Conservation (phyloP, 2,113 vertebrate species). For the Pterocles gutturalis region DNA sequence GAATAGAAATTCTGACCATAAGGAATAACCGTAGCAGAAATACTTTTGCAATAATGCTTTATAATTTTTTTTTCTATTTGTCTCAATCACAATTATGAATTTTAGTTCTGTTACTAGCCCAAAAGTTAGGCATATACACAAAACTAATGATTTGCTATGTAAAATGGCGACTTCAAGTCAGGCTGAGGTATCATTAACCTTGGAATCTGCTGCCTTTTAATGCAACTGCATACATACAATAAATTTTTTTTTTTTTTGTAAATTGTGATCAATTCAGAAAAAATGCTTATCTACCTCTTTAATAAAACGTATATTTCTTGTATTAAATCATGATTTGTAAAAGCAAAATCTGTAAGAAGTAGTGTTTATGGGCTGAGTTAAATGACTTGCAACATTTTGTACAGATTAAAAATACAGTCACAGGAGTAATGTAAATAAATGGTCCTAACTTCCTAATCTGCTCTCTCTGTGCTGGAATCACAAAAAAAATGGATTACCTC, state of each 20-base stretch:
- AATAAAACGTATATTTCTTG: not conserved
- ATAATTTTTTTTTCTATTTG: not conserved
- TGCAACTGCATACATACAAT: not conserved
- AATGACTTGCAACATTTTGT: conserved; percentile 29
- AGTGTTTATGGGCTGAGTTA: not conserved
- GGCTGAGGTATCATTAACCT: not conserved
- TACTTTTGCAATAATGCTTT: not conserved
- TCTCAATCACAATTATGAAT: not conserved
- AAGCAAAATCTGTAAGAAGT: not conserved
- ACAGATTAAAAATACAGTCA: not conserved
- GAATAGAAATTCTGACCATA: not conserved
- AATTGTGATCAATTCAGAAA: not conserved
- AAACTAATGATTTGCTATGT: not conserved
- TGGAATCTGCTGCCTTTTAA: not conserved
- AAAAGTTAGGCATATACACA: not conserved
- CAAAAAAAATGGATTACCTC: not conserved
- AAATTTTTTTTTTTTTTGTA: not conserved
- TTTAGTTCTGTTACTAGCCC: not conserved
- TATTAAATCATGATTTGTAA: not conserved
- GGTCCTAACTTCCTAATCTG: not conserved
- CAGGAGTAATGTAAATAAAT: not conserved
- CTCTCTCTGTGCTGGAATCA: not conserved
- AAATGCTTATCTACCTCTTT: not conserved
- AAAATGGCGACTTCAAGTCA: not conserved
- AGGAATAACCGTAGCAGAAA: not conserved